Conservation (phyloP, 2,113 vertebrate species). For the Heterotilapia buettikoferi region DNA sequence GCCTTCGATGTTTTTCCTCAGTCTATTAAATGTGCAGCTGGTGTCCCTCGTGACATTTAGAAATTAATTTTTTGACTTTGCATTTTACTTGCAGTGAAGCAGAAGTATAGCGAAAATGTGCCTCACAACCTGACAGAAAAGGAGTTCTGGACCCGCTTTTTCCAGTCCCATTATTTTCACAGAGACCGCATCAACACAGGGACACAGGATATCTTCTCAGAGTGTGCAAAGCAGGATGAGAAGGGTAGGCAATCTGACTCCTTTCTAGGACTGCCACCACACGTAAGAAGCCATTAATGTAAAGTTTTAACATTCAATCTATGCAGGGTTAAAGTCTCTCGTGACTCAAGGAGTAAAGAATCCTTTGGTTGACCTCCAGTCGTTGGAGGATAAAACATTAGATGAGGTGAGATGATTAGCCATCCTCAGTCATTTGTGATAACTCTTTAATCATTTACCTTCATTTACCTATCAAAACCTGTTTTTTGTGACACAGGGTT, state of each 20-base stretch:
- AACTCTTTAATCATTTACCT: not conserved
- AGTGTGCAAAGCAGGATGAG: constrained; percentile 97
- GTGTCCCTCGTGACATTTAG: not conserved
- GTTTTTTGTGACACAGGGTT: constrained; percentile 75
- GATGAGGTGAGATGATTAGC: constrained; percentile 83
- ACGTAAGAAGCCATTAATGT: not conserved
- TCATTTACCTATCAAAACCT: not conserved
- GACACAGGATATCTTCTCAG: constrained; percentile 94
- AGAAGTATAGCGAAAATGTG: constrained; percentile 97
- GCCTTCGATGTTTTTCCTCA: not conserved
- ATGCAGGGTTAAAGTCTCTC: constrained; percentile 88
- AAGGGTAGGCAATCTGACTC: constrained; percentile 74
- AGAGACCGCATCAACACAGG: constrained; percentile 93
- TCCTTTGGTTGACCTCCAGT: constrained; percentile 88
- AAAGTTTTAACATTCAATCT: not conserved
- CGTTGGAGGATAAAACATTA: constrained; percentile 90
- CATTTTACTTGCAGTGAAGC: constrained; percentile 82
- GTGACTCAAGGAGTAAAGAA: constrained; percentile 96
- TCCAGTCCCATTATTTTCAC: constrained; percentile 99
- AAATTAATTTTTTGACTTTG: not conserved
- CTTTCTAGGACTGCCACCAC: not conserved
- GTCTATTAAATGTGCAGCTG: not conserved
- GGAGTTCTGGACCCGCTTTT: constrained; percentile 98
- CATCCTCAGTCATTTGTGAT: not conserved
- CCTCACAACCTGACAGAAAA: constrained; percentile 95